These are phyloP conservation scores for Pelagia noctiluca DNA, from an alignment of 30 jellyfish, hydroid and myxozoan species.

Conservation along the genomic window DNA sequence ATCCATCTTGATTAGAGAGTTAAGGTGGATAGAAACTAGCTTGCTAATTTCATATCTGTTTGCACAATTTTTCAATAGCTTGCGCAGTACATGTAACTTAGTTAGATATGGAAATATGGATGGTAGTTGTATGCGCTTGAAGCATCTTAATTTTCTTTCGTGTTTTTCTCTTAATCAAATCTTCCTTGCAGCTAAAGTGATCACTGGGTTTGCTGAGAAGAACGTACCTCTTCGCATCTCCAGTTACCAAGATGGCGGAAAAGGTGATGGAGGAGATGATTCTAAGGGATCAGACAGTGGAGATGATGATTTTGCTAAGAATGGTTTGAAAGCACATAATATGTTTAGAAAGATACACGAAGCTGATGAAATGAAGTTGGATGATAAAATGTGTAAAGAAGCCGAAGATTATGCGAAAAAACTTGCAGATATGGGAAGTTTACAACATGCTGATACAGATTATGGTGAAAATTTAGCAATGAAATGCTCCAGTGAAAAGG, in stretches of 20 bases:
- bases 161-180: too few species aligned
- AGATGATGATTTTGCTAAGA: background rate
- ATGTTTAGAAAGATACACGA: constrained; percentile 55
- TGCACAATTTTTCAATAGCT: too few species aligned
- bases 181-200: too few species aligned
- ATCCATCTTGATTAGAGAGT: too few species aligned
- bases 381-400: constrained; percentile 69
- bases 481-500: constrained; percentile 31
- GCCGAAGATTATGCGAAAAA: constrained; percentile 82
- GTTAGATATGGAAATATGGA: too few species aligned
- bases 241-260: background rate
- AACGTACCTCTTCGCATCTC: too few species aligned
- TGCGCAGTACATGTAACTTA: too few species aligned
- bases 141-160: too few species aligned
- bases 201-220: too few species aligned
- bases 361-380: constrained; percentile 44
- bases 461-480: constrained; percentile 60
- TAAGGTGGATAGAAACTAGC: too few species aligned
- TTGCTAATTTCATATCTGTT: too few species aligned
- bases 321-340: constrained; percentile 35
- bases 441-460: constrained; percentile 50
- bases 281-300: background rate
- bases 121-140: too few species aligned
- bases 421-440: constrained; percentile 53
- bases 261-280: background rate